Evolutionary conservation across 2,888 invertebrate genomes (phyloP).

Genomic region (Drosophila anomalata): DNA sequence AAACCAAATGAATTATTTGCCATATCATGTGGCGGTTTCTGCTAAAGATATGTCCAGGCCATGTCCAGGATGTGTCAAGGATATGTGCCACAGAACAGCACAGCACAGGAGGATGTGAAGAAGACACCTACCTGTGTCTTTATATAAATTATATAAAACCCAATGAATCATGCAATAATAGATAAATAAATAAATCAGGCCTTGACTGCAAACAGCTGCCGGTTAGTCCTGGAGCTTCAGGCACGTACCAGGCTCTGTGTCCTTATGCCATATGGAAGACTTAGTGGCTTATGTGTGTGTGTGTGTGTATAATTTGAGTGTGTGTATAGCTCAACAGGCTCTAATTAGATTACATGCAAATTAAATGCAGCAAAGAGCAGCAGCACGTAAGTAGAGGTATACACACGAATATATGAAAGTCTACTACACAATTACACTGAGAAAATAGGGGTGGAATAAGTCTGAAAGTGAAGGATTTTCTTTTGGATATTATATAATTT

Average conservation of each 20-base stretch:
- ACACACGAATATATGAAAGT: background rate
- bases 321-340: slow-evolving; percentile 27
- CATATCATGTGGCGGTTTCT: background rate
- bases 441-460: background rate
- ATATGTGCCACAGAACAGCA: background rate
- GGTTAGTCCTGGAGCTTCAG: slow-evolving; percentile 1
- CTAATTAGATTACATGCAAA: slow-evolving; percentile 74
- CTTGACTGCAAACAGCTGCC: slow-evolving; percentile 11
- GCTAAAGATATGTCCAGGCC: background rate
- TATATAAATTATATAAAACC: slow-evolving; percentile 19
- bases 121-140: background rate
- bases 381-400: slow-evolving; percentile 11
- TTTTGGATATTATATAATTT: background rate
- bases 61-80: slow-evolving; percentile 2
- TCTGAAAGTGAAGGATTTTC: background rate
- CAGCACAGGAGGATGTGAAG: background rate
- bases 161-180: slow-evolving; percentile 33
- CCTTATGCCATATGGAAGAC: slow-evolving; percentile 29
- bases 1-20: slow-evolving; percentile 2
- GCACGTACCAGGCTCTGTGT: slow-evolving; percentile 15
- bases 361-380: slow-evolving; percentile 53
- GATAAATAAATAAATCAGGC: slow-evolving; percentile 46
- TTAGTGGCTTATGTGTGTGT: background rate
- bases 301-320: slow-evolving; percentile 1
- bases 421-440: background rate